These are phyloP conservation scores for Julus scandinavius DNA, from an alignment of 2,888 invertebrate genomes.

Conservation along the genomic window DNA sequence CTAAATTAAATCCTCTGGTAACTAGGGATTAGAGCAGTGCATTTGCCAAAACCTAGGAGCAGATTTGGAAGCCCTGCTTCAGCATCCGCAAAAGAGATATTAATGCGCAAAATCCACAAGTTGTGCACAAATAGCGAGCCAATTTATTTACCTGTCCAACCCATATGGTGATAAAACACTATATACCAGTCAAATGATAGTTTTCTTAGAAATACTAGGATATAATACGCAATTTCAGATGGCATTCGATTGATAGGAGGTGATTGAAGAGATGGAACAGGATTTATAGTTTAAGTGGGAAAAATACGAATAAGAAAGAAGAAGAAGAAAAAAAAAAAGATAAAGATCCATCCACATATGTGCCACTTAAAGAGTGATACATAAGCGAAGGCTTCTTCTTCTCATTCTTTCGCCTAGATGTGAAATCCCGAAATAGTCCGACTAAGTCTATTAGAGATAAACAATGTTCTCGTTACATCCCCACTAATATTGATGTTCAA, in stretches of 20 bases:
- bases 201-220: neutral
- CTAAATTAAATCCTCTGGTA: conserved; percentile 48
- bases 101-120: conserved; percentile 23
- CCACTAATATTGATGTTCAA: conserved; percentile 45
- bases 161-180: neutral
- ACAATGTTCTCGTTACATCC: conserved; percentile 45
- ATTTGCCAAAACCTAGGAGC: conserved; percentile 45
- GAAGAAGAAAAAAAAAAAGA: neutral
- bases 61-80: conserved; percentile 12
- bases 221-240: neutral
- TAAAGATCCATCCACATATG: conserved; percentile 6
- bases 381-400: neutral
- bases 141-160: conserved; percentile 36
- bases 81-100: neutral
- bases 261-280: conserved; percentile 35
- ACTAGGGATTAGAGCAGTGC: conserved; percentile 49
- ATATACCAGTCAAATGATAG: neutral
- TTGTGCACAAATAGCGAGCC: conserved; percentile 26
- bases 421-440: conserved; percentile 25
- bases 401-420: conserved; percentile 15
- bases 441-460: conserved; percentile 46
- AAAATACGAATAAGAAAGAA: neutral
- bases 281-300: conserved; percentile 34
- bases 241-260: neutral
- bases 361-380: neutral